Percentiles rank a stretch among this genome's conserved stretches.
These are phyloP conservation scores for Astropecten irregularis DNA, from an alignment of 53 echinoderm and acorn worm species.

Conservation along the genomic window DNA sequence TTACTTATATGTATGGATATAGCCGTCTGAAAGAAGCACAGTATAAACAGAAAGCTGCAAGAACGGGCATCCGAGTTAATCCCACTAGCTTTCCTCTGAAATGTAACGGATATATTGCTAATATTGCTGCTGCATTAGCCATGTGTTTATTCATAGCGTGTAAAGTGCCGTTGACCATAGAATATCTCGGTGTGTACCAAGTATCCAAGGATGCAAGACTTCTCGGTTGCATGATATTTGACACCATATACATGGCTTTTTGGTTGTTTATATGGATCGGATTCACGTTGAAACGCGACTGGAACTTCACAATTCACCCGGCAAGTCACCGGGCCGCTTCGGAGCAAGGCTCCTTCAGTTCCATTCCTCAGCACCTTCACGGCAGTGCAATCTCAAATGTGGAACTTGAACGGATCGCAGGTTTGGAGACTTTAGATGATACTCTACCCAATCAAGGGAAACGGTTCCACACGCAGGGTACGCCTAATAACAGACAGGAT, in stretches of 20 bases:
- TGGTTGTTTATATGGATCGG: constrained; percentile 85
- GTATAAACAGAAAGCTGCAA: constrained; percentile 47
- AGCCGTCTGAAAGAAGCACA: constrained; percentile 72
- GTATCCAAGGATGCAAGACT: constrained; percentile 70
- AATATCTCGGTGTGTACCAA: constrained; percentile 76
- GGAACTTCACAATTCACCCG: constrained; percentile 72
- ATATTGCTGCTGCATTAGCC: constrained; percentile 81
- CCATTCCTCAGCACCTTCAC: not conserved
- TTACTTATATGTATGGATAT: constrained; percentile 88
- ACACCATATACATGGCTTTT: constrained; percentile 67
- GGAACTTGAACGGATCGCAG: constrained; percentile 5
- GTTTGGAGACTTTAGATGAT: not conserved
- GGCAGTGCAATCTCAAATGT: not conserved
- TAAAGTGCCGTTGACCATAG: constrained; percentile 80
- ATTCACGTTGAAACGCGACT: constrained; percentile 77
- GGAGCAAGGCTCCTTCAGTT: not conserved
- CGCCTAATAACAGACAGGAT: not conserved
- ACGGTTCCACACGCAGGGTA: not conserved
- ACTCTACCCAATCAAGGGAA: not conserved
- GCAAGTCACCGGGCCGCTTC: not conserved
- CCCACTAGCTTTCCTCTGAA: constrained; percentile 58
- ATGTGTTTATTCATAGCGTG: constrained; percentile 74
- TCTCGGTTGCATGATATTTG: constrained; percentile 78
- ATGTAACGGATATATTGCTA: constrained; percentile 82
- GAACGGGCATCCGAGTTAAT: not conserved